Evolutionary conservation across 2,113 vertebrate genomes (phyloP).

Genomic region (Lipophrys pholis): DNA sequence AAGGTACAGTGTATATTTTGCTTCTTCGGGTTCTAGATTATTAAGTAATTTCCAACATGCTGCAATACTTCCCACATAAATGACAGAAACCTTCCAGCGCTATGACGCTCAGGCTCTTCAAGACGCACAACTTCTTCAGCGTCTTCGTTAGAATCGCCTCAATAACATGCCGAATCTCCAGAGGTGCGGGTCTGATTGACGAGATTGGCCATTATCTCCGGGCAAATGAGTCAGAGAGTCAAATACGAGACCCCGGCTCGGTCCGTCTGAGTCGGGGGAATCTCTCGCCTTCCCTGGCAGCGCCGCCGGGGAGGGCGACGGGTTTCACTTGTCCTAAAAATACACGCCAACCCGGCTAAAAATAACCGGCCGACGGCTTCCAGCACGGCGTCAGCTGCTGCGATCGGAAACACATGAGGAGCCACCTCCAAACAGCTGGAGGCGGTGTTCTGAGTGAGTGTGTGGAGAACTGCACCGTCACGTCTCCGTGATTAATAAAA

Average conservation of each 20-base stretch:
- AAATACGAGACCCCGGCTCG: slow-evolving; percentile 27
- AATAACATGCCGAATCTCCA: background rate
- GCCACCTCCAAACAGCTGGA: slow-evolving; percentile 33
- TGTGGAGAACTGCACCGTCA: too few relatives aligned
- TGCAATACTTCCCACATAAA: too few relatives aligned
- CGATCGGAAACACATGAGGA: slow-evolving; percentile 56
- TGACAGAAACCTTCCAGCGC: too few relatives aligned
- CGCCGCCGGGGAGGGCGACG: background rate
- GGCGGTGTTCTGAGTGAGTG: background rate
- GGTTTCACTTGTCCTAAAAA: slow-evolving; percentile 61
- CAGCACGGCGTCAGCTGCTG: slow-evolving; percentile 49
- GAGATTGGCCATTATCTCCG: background rate
- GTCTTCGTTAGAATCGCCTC: too few relatives aligned
- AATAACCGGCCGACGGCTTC: slow-evolving; percentile 13
- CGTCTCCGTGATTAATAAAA: too few relatives aligned
- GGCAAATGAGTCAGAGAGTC: slow-evolving; percentile 9
- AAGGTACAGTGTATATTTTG: too few relatives aligned
- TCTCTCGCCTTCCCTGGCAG: slow-evolving; percentile 38
- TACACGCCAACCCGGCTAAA: slow-evolving; percentile 35
- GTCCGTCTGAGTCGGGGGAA: slow-evolving; percentile 19
- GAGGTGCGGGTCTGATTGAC: background rate
- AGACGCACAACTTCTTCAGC: too few relatives aligned
- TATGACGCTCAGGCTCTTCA: too few relatives aligned
- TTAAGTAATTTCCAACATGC: too few relatives aligned
- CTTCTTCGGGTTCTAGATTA: too few relatives aligned